Evolutionary conservation across 2,797 vertebrate genomes (phyloP).

Genomic region (Sphaeramia orbicularis): DNA sequence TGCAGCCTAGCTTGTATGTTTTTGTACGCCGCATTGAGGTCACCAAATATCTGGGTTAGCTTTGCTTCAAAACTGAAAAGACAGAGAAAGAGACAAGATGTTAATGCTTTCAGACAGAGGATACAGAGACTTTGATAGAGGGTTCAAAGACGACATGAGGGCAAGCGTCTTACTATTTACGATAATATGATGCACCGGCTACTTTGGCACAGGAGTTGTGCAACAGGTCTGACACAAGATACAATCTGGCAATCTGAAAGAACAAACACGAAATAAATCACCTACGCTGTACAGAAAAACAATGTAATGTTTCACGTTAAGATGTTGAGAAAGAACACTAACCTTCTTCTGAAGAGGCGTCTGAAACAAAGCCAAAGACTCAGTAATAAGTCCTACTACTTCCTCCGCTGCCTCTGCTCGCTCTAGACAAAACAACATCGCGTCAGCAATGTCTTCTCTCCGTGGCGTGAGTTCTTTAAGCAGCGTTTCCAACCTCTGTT

Average conservation of each 20-base stretch:
- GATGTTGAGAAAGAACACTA: background rate
- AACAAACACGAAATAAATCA: constrained; percentile 4
- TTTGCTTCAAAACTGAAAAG: constrained; percentile 85
- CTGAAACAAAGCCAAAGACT: constrained; percentile 83
- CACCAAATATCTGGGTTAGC: constrained; percentile 85
- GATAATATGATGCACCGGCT: constrained; percentile 87
- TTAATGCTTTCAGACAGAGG: constrained; percentile 1
- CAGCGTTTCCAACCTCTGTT: constrained; percentile 80
- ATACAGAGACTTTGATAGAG: background rate
- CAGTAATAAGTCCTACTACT: constrained; percentile 83
- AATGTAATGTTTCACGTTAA: background rate
- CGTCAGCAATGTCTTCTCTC: constrained; percentile 77
- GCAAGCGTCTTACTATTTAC: constrained; percentile 85
- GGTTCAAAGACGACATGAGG: background rate
- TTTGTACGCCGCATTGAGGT: constrained; percentile 83
- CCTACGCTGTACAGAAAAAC: background rate
- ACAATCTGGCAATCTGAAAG: constrained; percentile 84
- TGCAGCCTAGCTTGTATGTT: constrained; percentile 88
- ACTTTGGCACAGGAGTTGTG: constrained; percentile 90
- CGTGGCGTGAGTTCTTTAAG: constrained; percentile 82
- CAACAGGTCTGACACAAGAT: constrained; percentile 87
- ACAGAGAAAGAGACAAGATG: constrained; percentile 24
- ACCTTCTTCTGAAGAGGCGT: constrained; percentile 87
- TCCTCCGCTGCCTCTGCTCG: constrained; percentile 88
- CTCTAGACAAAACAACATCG: constrained; percentile 87